phyloP scores from a whole-genome alignment of 1,140 invertebrate genomes.

The Holotrichia oblita region DNA sequence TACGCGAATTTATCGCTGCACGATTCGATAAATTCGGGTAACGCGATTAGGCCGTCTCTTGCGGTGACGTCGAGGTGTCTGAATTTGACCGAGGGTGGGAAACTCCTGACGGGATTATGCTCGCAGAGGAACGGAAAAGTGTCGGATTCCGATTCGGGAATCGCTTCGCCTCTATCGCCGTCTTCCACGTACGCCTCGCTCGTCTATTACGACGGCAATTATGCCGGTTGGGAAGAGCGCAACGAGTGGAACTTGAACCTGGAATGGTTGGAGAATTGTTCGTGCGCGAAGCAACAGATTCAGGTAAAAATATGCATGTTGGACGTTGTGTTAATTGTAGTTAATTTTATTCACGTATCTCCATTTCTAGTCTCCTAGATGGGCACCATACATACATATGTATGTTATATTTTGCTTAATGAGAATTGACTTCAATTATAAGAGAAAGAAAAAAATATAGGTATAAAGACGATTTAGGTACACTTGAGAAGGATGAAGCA shows the following conservation, averaged over 20 bases:
- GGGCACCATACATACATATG: too few relatives aligned
- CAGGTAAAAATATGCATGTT: constrained; percentile 43
- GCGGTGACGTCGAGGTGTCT: constrained; percentile 10
- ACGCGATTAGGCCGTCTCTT: not conserved
- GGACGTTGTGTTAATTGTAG: too few relatives aligned
- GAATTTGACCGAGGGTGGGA: constrained; percentile 35
- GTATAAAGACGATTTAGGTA: too few relatives aligned
- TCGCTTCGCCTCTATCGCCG: constrained; percentile 67
- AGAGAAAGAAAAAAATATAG: too few relatives aligned
- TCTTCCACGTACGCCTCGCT: constrained; percentile 54
- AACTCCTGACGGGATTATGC: not conserved
- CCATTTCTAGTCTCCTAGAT: too few relatives aligned
- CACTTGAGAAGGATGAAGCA: too few relatives aligned
- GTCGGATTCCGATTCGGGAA: constrained; percentile 69
- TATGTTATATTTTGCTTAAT: too few relatives aligned
- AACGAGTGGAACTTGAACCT: constrained; percentile 29
- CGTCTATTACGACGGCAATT: constrained; percentile 42
- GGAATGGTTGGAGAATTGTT: constrained; percentile 39
- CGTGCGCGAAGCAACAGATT: constrained; percentile 42
- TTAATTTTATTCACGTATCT: too few relatives aligned
- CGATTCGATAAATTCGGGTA: constrained; percentile 18
- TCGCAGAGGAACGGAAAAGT: constrained; percentile 50
- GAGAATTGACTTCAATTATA: too few relatives aligned
- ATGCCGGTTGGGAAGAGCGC: not conserved
- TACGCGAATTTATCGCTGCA: constrained; percentile 8